phyloP scores from a whole-genome alignment of 2,113 vertebrate genomes.

The Carlito syrichta region DNA sequence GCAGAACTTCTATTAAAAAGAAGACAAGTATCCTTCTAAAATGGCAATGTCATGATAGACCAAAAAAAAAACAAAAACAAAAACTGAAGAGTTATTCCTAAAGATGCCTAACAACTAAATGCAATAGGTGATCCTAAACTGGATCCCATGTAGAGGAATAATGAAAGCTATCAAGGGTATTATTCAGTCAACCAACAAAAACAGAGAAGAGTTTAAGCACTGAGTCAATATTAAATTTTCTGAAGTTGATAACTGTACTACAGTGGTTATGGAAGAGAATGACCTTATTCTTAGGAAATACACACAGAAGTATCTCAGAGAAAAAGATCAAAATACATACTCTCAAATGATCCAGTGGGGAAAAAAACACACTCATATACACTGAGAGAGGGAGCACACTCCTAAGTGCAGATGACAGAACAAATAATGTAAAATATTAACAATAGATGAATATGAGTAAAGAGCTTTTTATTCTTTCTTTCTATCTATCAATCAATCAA shows the following conservation, averaged over 20 bases:
- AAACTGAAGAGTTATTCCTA: not conserved
- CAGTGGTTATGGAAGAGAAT: not conserved
- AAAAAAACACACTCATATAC: not conserved
- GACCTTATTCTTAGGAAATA: not conserved
- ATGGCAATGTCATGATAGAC: not conserved
- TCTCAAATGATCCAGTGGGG: not conserved
- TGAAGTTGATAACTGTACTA: not conserved
- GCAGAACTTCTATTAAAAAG: not conserved
- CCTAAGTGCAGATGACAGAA: not conserved
- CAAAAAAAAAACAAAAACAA: not conserved
- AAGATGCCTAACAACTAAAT: not conserved
- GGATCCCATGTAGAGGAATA: not conserved
- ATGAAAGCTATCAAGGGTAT: not conserved
- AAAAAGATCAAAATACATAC: not conserved
- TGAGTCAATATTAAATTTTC: not conserved
- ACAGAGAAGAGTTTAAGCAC: not conserved
- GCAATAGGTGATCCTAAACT: not conserved
- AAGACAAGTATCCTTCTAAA: not conserved
- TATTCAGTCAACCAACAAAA: not conserved
- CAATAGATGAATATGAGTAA: not conserved
- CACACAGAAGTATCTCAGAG: not conserved
- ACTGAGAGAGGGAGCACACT: not conserved
- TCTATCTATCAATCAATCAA: too few relatives aligned
- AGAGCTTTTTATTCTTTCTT: too few relatives aligned
- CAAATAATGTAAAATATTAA: not conserved